phyloP scores from a whole-genome alignment of 2,888 invertebrate species.

The Mythimna ferrago region DNA sequence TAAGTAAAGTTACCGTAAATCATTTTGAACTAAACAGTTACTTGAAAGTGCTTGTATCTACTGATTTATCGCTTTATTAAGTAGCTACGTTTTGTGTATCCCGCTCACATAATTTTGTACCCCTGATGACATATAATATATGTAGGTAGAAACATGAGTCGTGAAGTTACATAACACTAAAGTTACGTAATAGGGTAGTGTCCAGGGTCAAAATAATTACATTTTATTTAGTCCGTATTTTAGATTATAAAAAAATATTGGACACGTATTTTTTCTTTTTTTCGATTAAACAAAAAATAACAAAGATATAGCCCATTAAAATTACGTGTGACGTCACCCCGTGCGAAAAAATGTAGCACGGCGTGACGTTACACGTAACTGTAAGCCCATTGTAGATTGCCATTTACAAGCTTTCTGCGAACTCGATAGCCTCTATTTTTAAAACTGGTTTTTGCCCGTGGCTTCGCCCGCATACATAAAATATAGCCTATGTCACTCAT shows the following conservation, averaged over 20 bases:
- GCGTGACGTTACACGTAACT: too few species aligned
- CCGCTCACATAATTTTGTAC: background rate
- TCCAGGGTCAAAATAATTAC: too few species aligned
- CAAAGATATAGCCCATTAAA: too few species aligned
- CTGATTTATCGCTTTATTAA: slow-evolving; percentile 53
- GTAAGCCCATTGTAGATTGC: too few species aligned
- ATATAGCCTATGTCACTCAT: too few species aligned
- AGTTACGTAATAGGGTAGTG: background rate
- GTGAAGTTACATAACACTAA: background rate
- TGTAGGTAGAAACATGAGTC: background rate
- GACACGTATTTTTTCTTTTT: too few species aligned
- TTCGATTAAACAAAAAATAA: too few species aligned
- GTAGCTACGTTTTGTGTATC: slow-evolving; percentile 33
- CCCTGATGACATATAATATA: background rate
- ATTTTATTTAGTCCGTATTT: too few species aligned
- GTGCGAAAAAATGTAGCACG: too few species aligned
- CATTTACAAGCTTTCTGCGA: background rate
- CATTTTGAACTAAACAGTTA: slow-evolving; percentile 54
- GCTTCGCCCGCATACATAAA: too few species aligned
- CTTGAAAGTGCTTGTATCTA: slow-evolving; percentile 38
- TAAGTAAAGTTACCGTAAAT: slow-evolving; percentile 52
- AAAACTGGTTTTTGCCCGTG: background rate
- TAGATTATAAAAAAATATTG: too few species aligned
- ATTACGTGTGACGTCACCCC: too few species aligned
- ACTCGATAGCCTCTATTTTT: background rate